phyloP scores from a whole-genome alignment of 2,888 invertebrate genomes.

The Spodoptera exigua region DNA sequence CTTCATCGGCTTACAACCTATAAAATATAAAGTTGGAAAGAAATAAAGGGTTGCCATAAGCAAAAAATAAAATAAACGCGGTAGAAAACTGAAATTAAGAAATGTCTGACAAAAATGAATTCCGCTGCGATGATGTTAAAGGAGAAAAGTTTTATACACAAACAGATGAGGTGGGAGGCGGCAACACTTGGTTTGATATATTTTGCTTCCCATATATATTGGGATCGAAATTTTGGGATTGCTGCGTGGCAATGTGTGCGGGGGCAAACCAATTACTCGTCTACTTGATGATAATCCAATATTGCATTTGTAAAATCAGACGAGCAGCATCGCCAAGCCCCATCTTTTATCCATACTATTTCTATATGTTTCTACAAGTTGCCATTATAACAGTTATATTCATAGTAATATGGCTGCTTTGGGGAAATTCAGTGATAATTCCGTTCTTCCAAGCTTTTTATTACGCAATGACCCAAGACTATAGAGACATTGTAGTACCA shows the following conservation, averaged over 20 bases:
- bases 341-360: slow-evolving; percentile 22
- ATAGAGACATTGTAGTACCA: background rate
- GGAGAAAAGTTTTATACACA: background rate
- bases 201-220: slow-evolving; percentile 25
- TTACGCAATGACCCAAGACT: background rate
- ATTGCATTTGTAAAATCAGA: slow-evolving; percentile 23
- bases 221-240: slow-evolving; percentile 5
- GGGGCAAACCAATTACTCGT: slow-evolving; percentile 13
- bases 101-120: too few relatives aligned
- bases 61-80: background rate
- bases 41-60: background rate
- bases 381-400: background rate
- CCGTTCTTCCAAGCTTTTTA: slow-evolving; percentile 21
- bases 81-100: too few relatives aligned
- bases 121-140: background rate
- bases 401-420: background rate
- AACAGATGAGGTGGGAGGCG: accelerated
- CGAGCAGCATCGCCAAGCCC: background rate
- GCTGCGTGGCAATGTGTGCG: background rate
- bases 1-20: background rate
- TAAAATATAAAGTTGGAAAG: too few relatives aligned
- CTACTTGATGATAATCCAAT: slow-evolving; percentile 4
- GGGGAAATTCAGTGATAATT: slow-evolving; percentile 14
- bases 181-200: slow-evolving; percentile 14
- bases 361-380: slow-evolving; percentile 30